A percentile compares a stretch with the other conserved stretches of the same genome.
Evolutionary conservation across 2,888 invertebrate genomes (phyloP).

Genomic region (Melanchra persicariae): DNA sequence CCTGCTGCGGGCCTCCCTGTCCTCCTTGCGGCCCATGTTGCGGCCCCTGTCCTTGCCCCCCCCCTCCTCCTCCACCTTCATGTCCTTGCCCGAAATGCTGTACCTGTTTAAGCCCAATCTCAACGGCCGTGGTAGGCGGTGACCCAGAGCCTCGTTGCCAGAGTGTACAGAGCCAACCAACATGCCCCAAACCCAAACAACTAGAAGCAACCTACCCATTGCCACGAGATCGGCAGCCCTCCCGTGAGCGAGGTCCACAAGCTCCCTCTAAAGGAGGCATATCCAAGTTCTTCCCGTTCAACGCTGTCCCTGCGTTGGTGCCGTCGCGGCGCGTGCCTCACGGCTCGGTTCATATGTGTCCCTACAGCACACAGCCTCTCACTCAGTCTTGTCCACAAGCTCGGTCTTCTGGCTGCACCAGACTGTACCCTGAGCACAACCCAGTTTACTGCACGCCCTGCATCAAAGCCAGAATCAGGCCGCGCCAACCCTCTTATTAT

Average conservation of each 20-base stretch:
- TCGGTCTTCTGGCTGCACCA: no score
- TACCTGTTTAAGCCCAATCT: constrained; percentile 31
- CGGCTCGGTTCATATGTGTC: constrained; percentile 54
- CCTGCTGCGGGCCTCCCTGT: constrained; percentile 8
- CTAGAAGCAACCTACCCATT: constrained; percentile 47
- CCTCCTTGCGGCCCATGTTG: neutral
- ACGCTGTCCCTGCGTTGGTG: constrained; percentile 41
- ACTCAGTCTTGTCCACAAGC: neutral
- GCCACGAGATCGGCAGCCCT: constrained; percentile 6
- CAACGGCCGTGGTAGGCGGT: constrained; percentile 18
- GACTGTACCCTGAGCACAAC: neutral
- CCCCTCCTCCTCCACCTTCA: neutral
- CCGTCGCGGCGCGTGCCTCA: constrained; percentile 29
- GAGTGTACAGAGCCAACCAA: neutral
- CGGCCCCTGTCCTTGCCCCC: neutral
- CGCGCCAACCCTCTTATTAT: neutral
- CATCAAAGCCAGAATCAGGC: constrained; percentile 2
- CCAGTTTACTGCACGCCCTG: constrained; percentile 26
- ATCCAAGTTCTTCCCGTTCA: constrained; percentile 74
- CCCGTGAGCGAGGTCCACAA: neutral
- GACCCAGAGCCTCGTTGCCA: constrained; percentile 10
- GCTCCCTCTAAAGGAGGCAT: constrained; percentile 56
- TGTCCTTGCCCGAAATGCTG: constrained; percentile 44
- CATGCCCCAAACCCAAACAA: neutral
- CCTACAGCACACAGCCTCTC: constrained; percentile 60